Percentiles rank a stretch among this genome's conserved stretches.
These are phyloP conservation scores for Hyles lineata DNA, from an alignment of 2,888 invertebrate species.

Conservation along the genomic window DNA sequence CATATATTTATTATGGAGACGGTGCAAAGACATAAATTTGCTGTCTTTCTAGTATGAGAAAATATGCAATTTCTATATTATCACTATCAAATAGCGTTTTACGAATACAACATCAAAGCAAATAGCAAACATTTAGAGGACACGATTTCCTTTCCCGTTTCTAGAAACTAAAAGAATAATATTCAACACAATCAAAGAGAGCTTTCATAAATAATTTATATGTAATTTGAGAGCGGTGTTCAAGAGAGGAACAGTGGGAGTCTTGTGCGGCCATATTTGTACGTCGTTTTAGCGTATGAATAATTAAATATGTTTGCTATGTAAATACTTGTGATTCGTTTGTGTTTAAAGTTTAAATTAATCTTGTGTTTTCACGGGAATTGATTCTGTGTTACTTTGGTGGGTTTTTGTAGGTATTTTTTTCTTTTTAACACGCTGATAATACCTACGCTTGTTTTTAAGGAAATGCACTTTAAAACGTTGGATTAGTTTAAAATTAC, in stretches of 20 bases:
- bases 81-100: no score
- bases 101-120: neutral
- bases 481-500: no score
- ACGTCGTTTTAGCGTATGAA: slow-evolving; percentile 50
- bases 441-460: no score
- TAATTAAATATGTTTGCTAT: slow-evolving; percentile 42
- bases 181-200: slow-evolving; percentile 6
- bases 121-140: neutral
- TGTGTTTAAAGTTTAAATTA: slow-evolving; percentile 21
- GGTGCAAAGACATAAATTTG: no score
- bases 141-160: neutral
- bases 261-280: slow-evolving; percentile 39
- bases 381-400: neutral
- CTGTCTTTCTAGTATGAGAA: no score
- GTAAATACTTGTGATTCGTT: slow-evolving; percentile 22
- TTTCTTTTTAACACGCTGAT: no score
- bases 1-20: no score
- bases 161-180: slow-evolving; percentile 11
- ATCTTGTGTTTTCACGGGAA: slow-evolving; percentile 23
- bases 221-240: slow-evolving; percentile 58
- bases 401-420: neutral
- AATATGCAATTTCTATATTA: no score
- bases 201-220: slow-evolving; percentile 60
- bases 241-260: slow-evolving; percentile 50
- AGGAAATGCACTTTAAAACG: no score